Conservation (phyloP, 2,113 vertebrate species). For the Oryzias woworae region DNA sequence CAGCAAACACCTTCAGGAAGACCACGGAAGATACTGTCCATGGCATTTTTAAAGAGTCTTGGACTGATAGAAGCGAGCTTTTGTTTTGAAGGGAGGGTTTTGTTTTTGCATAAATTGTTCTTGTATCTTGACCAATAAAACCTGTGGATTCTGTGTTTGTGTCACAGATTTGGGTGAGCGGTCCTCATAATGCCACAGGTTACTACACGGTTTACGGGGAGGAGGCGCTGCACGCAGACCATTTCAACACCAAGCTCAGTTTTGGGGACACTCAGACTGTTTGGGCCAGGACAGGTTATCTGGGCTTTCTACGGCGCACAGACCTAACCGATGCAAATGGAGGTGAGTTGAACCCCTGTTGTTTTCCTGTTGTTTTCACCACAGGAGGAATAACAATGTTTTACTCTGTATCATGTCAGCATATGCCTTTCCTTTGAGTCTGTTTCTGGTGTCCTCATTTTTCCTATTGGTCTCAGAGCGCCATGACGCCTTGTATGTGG, state of each 20-base stretch:
- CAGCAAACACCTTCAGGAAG: no score
- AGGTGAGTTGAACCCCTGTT: slow-evolving; percentile 74
- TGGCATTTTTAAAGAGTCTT: no score
- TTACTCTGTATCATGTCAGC: background rate
- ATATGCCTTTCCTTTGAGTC: background rate
- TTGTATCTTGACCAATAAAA: no score
- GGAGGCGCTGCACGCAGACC: slow-evolving; percentile 91
- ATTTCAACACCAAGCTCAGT: slow-evolving; percentile 91
- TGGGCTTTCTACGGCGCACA: slow-evolving; percentile 93
- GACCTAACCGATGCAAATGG: slow-evolving; percentile 94
- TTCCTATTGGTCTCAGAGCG: slow-evolving; percentile 79
- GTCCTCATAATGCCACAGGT: slow-evolving; percentile 92
- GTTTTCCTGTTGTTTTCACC: background rate
- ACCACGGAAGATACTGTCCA: no score
- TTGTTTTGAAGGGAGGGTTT: no score
- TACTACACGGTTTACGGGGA: slow-evolving; percentile 96
- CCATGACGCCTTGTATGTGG: slow-evolving; percentile 93
- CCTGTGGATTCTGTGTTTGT: background rate
- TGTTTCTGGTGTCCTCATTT: background rate
- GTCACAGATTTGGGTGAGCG: slow-evolving; percentile 92
- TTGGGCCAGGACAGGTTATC: slow-evolving; percentile 94
- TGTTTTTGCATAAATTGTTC: no score
- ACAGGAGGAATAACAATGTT: background rate
- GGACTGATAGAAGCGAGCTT: no score
- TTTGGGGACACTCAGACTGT: slow-evolving; percentile 93